Conservation (phyloP, 2,797 vertebrate genomes). For the Scarus forsteni region DNA sequence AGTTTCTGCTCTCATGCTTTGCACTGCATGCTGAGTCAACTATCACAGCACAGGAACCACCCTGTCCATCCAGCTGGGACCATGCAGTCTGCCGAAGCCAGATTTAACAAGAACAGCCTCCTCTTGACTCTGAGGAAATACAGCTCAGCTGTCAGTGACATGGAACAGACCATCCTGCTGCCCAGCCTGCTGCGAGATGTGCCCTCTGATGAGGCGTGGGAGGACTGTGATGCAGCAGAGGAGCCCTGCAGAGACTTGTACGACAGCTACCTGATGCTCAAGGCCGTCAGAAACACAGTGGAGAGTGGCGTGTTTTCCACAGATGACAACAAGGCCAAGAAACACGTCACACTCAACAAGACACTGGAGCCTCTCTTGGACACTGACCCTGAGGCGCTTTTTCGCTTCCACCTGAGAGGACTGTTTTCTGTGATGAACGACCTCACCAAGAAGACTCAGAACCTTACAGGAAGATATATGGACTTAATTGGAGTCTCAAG, state of each 20-base stretch:
- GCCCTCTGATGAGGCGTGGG: constrained; percentile 60
- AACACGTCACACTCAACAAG: constrained; percentile 9
- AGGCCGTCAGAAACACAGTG: constrained; percentile 84
- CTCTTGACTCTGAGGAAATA: constrained; percentile 83
- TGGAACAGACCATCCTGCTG: constrained; percentile 92
- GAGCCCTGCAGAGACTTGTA: constrained; percentile 80
- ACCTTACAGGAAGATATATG: constrained; percentile 88
- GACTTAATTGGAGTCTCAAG: constrained; percentile 84
- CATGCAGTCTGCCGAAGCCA: constrained; percentile 82
- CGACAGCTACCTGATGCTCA: constrained; percentile 87
- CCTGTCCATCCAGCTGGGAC: constrained; percentile 38
- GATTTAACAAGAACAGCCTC: constrained; percentile 79
- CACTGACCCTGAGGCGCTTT: constrained; percentile 82
- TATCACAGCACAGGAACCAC: constrained; percentile 50
- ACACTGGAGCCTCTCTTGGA: constrained; percentile 56
- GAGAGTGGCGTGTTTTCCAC: constrained; percentile 81
- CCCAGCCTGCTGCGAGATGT: constrained; percentile 90
- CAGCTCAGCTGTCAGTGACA: constrained; percentile 82
- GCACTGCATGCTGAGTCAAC: constrained; percentile 65
- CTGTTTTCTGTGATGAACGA: constrained; percentile 87
- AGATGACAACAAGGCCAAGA: constrained; percentile 62
- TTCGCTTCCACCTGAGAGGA: constrained; percentile 87
- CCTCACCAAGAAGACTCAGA: constrained; percentile 86
- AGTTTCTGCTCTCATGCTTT: neutral
- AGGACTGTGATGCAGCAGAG: constrained; percentile 14